Conservation (phyloP, 2,888 invertebrate species). For the Chouioia cunea region DNA sequence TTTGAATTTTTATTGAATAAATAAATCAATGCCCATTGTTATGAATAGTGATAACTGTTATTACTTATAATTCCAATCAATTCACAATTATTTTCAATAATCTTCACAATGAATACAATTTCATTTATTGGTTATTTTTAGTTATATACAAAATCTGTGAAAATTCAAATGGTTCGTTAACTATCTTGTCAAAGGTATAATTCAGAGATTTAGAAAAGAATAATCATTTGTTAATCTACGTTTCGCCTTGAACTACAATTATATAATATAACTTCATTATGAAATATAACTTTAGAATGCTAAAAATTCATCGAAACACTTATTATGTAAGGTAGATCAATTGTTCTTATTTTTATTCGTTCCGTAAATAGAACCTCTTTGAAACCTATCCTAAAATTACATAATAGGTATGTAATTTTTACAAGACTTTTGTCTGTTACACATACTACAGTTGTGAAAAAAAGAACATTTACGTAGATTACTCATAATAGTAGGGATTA, state of each 20-base stretch:
- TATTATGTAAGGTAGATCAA: slow-evolving; percentile 19
- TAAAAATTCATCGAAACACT: slow-evolving; percentile 23
- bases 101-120: too few relatives aligned
- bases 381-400: not conserved
- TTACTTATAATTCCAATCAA: too few relatives aligned
- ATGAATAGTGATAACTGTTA: too few relatives aligned
- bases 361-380: slow-evolving; percentile 22
- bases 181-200: slow-evolving; percentile 3
- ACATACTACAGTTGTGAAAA: too few relatives aligned
- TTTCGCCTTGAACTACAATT: slow-evolving; percentile 23
- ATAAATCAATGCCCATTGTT: too few relatives aligned
- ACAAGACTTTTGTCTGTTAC: not conserved
- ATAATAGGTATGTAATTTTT: not conserved
- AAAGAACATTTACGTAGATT: too few relatives aligned
- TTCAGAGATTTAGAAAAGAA: slow-evolving; percentile 8
- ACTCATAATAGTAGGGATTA: too few relatives aligned
- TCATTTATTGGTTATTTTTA: too few relatives aligned
- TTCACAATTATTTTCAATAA: too few relatives aligned
- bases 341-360: slow-evolving; percentile 21
- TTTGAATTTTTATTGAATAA: too few relatives aligned
- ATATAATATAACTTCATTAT: slow-evolving; percentile 23
- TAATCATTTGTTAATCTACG: slow-evolving; percentile 10
- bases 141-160: not conserved
- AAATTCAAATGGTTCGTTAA: not conserved
- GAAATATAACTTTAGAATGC: slow-evolving; percentile 8